Evolutionary conservation across 2,113 vertebrate genomes (phyloP).

Genomic region (Greenwoodochromis staneri): DNA sequence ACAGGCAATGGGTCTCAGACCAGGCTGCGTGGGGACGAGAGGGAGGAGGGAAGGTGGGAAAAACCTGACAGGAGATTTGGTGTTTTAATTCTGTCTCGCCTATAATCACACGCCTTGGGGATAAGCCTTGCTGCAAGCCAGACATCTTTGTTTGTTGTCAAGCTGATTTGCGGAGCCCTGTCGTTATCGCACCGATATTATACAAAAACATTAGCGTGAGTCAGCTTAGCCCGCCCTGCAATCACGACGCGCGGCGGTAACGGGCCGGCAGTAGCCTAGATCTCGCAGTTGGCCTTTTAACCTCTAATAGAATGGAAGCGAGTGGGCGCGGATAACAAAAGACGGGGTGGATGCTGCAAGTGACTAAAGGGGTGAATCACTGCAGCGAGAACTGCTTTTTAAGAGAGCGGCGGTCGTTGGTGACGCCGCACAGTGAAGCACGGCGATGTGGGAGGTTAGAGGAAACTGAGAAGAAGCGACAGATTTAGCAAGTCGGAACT

Average conservation of each 20-base stretch:
- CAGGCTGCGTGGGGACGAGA: background rate
- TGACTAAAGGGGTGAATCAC: background rate
- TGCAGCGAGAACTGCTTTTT: background rate
- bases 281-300: background rate
- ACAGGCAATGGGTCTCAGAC: background rate
- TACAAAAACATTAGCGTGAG: background rate
- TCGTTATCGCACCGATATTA: background rate
- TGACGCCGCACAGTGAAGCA: background rate
- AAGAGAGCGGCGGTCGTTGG: background rate
- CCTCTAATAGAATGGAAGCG: background rate
- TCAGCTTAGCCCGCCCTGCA: background rate
- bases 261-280: background rate
- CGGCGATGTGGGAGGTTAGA: background rate
- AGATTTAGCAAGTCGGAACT: background rate
- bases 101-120: slow-evolving; percentile 24
- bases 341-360: background rate
- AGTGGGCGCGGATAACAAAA: background rate
- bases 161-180: background rate
- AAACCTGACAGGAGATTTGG: background rate
- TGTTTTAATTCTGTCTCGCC: slow-evolving; percentile 1
- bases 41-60: background rate
- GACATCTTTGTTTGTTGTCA: background rate
- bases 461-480: background rate
- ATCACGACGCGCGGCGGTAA: background rate
- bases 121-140: background rate